Conservation (phyloP, 2,797 vertebrate species). For the Luscinia luscinia region DNA sequence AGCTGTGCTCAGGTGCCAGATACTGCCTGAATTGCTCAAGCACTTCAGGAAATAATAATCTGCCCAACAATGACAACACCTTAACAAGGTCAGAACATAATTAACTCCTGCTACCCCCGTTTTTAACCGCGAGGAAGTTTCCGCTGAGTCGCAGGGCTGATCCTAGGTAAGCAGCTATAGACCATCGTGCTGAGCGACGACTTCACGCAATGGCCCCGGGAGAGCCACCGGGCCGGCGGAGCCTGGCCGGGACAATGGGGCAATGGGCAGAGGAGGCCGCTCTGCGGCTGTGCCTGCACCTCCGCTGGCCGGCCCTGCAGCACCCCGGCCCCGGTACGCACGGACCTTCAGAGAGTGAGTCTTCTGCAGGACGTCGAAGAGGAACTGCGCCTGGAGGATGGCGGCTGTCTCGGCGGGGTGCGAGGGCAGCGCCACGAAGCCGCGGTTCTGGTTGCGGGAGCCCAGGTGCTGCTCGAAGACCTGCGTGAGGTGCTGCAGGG, state of each 20-base stretch:
- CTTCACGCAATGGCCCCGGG: rapidly evolving
- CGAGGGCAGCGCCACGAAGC: slow-evolving; percentile 92
- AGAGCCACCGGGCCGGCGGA: rapidly evolving
- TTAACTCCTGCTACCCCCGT: background rate
- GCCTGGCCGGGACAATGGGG: rapidly evolving
- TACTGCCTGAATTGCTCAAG: background rate
- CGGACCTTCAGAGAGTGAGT: slow-evolving; percentile 91
- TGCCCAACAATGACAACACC: background rate
- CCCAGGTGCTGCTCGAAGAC: slow-evolving; percentile 91
- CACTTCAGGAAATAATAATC: background rate
- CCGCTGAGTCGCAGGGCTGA: rapidly evolving
- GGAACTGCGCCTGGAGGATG: slow-evolving; percentile 92
- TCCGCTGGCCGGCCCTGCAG: background rate
- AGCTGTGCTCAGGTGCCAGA: background rate
- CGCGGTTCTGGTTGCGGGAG: slow-evolving; percentile 80
- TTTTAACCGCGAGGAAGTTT: background rate
- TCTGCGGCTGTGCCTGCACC: background rate
- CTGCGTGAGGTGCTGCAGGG: slow-evolving; percentile 87
- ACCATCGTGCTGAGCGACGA: rapidly evolving
- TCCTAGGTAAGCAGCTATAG: background rate
- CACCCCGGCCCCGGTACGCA: background rate
- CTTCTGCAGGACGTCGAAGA: slow-evolving; percentile 95
- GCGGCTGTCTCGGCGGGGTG: slow-evolving; percentile 89
- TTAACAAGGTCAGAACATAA: background rate
- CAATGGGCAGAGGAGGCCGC: background rate